phyloP scores from a whole-genome alignment of 2,113 vertebrate species.

The Antechinus stuartii region DNA sequence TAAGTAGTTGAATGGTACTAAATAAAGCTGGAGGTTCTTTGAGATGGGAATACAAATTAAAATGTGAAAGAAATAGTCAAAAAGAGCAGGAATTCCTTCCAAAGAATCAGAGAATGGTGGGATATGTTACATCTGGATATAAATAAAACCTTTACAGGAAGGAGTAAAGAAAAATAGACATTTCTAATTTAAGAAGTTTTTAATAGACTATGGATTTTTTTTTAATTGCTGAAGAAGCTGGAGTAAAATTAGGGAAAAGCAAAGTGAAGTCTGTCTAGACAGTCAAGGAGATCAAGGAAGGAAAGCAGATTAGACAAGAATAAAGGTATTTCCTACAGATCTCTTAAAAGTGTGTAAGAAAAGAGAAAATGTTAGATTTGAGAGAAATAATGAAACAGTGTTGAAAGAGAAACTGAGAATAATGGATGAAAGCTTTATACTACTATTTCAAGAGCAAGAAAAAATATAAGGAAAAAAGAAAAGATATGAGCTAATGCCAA shows the following conservation, averaged over 20 bases:
- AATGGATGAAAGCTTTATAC: neutral
- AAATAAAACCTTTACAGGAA: neutral
- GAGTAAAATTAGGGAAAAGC: neutral
- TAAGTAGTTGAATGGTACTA: neutral
- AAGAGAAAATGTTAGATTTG: neutral
- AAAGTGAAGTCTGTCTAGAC: neutral
- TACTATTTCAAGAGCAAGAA: neutral
- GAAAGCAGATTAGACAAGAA: neutral
- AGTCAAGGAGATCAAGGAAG: neutral
- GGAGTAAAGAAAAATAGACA: neutral
- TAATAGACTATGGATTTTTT: neutral
- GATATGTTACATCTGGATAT: neutral
- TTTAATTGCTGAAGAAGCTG: neutral
- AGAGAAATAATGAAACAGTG: neutral
- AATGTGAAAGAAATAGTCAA: neutral
- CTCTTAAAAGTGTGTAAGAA: neutral
- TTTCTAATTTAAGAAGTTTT: neutral
- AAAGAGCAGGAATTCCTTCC: neutral
- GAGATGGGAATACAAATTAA: neutral
- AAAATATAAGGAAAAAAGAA: neutral
- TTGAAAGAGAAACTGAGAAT: neutral
- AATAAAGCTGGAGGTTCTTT: neutral
- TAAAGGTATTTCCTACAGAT: neutral
- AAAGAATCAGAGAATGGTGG: neutral
- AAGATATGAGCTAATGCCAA: neutral